These are phyloP conservation scores for Galaxias olidus DNA, from an alignment of 2,797 vertebrate species.

Conservation along the genomic window DNA sequence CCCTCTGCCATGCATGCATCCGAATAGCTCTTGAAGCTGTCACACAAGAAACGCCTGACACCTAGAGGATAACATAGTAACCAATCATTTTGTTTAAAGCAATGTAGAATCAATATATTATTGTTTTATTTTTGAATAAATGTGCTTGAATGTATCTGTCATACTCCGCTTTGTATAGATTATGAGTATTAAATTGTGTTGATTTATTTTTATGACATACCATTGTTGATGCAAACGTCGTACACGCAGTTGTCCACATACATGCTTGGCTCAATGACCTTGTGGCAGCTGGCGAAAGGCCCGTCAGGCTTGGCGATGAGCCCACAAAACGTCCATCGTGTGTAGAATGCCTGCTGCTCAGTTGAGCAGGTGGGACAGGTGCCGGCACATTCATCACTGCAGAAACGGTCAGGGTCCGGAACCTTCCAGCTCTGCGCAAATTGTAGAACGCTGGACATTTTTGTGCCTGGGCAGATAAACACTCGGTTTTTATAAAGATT, in stretches of 20 bases:
- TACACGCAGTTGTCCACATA: slow-evolving; percentile 30
- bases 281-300: slow-evolving; percentile 25
- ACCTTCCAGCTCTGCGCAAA: slow-evolving; percentile 37
- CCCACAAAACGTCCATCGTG: slow-evolving; percentile 19
- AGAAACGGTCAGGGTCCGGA: slow-evolving; percentile 6
- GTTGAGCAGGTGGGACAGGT: slow-evolving; percentile 14
- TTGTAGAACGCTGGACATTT: slow-evolving; percentile 11
- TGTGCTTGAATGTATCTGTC: not conserved
- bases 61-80: not conserved
- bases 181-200: not conserved
- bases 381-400: slow-evolving; percentile 13
- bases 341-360: slow-evolving; percentile 1
- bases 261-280: slow-evolving; percentile 8
- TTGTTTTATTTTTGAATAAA: not conserved
- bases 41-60: slow-evolving; percentile 16
- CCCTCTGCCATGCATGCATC: slow-evolving; percentile 40
- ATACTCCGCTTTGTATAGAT: not conserved
- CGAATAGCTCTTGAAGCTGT: slow-evolving; percentile 23
- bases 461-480: not conserved
- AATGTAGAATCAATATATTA: not conserved
- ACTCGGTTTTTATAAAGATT: not conserved
- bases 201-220: not conserved
- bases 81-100: not conserved
- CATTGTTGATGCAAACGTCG: slow-evolving; percentile 26
- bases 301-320: slow-evolving; percentile 17